phyloP scores from a whole-genome alignment of 2,113 vertebrate genomes.

The Scolopax mira region DNA sequence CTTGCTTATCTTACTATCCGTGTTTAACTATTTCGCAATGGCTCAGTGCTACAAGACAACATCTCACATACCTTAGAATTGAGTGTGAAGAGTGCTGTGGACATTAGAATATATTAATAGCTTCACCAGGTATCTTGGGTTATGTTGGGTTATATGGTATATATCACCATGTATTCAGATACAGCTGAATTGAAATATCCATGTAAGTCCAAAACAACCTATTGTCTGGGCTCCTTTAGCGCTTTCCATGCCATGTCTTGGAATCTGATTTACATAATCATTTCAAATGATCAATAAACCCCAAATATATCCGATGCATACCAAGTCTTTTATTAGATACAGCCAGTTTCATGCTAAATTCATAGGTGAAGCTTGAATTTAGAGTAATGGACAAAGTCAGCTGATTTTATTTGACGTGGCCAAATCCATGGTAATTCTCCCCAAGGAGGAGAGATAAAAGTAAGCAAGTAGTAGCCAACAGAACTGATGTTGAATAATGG shows the following conservation, averaged over 20 bases:
- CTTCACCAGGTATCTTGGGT: neutral
- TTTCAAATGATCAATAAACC: neutral
- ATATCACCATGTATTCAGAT: too few relatives aligned
- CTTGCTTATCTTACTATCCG: neutral
- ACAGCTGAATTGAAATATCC: neutral
- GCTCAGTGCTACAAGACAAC: neutral
- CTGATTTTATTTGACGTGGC: neutral
- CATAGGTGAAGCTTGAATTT: neutral
- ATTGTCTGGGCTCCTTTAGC: neutral
- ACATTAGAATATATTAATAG: neutral
- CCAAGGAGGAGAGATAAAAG: neutral
- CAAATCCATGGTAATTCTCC: neutral
- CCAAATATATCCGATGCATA: too few relatives aligned
- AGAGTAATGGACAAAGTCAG: neutral
- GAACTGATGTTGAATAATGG: neutral
- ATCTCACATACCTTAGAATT: neutral
- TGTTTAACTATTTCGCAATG: neutral
- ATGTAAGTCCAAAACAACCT: fast-evolving
- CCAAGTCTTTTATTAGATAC: neutral
- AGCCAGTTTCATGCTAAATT: neutral
- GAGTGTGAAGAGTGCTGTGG: neutral
- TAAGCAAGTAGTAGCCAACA: neutral
- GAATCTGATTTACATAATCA: neutral
- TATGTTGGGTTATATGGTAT: too few relatives aligned
- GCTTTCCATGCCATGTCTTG: neutral